phyloP scores from a whole-genome alignment of 2,113 vertebrate species.

The Stigmatopora argus region DNA sequence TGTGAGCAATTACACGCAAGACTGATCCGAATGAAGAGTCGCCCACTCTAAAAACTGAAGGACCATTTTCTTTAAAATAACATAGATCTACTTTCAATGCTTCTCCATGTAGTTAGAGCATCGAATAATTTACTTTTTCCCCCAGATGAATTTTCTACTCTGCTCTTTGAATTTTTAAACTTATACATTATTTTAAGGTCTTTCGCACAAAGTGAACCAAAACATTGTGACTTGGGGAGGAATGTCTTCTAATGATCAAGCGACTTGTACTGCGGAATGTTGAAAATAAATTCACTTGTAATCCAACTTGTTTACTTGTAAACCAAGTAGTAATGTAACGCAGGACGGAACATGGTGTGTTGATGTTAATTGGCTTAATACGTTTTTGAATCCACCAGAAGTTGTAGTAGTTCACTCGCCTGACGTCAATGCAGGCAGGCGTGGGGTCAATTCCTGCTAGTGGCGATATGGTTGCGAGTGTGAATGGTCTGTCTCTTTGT shows the following conservation, averaged over 20 bases:
- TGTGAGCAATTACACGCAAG: conserved; percentile 42
- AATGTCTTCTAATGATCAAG: conserved; percentile 20
- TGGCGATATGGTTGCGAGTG: too few species aligned
- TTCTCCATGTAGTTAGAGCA: conserved; percentile 14
- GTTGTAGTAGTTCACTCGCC: too few species aligned
- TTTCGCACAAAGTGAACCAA: conserved; percentile 15
- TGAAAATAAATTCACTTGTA: too few species aligned
- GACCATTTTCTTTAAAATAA: conserved; percentile 22
- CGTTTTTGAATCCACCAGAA: too few species aligned
- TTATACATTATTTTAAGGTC: conserved; percentile 23
- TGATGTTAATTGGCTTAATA: too few species aligned
- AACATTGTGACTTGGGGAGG: conserved; percentile 36
- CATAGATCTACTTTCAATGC: conserved; percentile 6
- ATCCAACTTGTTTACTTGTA: too few species aligned
- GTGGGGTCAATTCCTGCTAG: too few species aligned
- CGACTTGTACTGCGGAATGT: background rate
- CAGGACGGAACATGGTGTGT: too few species aligned
- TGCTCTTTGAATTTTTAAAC: conserved; percentile 26
- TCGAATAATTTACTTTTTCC: background rate
- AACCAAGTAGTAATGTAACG: too few species aligned
- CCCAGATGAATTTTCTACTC: background rate
- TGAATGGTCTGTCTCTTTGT: too few species aligned
- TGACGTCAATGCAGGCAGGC: too few species aligned
- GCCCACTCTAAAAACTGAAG: conserved; percentile 18
- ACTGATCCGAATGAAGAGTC: conserved; percentile 34